Base-by-base conservation (phyloP, 2,797 vertebrate species). In the Enteromius mattozi region DNA sequence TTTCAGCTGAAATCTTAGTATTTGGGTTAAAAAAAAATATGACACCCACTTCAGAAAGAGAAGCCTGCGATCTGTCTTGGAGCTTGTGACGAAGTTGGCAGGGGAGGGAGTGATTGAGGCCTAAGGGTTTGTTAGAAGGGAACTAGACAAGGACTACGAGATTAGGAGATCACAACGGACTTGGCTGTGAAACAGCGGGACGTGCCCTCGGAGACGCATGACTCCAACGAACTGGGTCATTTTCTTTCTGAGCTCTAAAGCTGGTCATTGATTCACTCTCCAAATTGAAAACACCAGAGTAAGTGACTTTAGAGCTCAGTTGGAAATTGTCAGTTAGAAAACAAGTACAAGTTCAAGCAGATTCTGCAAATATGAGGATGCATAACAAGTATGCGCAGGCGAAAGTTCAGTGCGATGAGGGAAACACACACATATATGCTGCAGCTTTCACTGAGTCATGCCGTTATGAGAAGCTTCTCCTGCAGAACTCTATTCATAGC, bases 381-480 rank as follows among this genome's bases (percentile, higher is more conserved):
- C 51, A 37, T 12, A 37, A 35, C 19, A 79, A 42, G 27, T 13
- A 27, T 56, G 47, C 10, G 24, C 47, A 33, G 42, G 30, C 37
- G 49, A 35, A 63, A 13, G 70, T 30, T 59, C 13, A 76, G 78
- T 70, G 27, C 12, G 19, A 66, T 16, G 65, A 14, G 70, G 51
- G 8, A 27, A 47, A 54, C 33, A 49, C 63, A 76, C 70, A 76
- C 54, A 71, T 16, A 78, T 47, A 74, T 2, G 88, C 69, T 30
- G 37, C 81, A 68, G 82, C 86, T 63, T 83, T 85, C 87, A 86
- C 85, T 76, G 86, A 92, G 85, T 83, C 87, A 37, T 88, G 88
- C 84, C 82, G 87, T 89, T 90, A 92, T 88, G 88, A 91, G 89
- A 90, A 77, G 72, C 86, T 78, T 82, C 71, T 85, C 14, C 65